Evolutionary conservation across 2,888 invertebrate genomes (phyloP).

Genomic region (Phyllotreta cruciferae): DNA sequence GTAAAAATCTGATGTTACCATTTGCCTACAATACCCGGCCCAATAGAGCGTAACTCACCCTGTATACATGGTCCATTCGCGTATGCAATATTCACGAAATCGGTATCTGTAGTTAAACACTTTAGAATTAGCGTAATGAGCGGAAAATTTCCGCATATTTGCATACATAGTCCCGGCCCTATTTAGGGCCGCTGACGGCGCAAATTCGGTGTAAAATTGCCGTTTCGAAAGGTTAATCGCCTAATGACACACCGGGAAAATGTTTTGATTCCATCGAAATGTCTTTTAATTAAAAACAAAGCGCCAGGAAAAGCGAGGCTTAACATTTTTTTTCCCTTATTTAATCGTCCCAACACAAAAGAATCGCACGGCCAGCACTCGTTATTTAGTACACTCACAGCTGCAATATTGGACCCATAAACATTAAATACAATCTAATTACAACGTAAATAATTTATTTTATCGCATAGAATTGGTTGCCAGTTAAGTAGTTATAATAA

Average conservation of each 20-base stretch:
- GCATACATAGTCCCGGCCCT: conserved; percentile 16
- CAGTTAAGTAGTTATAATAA: too few species aligned
- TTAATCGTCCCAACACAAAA: too few species aligned
- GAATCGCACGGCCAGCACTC: too few species aligned
- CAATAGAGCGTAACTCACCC: too few species aligned
- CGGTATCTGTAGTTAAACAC: not conserved
- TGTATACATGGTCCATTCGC: conserved; percentile 17
- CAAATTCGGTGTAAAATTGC: conserved; percentile 24
- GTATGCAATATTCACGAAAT: conserved; percentile 16
- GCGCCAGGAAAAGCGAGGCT: not conserved
- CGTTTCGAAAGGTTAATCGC: conserved; percentile 3
- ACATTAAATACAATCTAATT: too few species aligned
- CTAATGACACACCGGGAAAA: conserved; percentile 10
- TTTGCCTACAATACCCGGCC: too few species aligned
- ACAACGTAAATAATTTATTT: too few species aligned
- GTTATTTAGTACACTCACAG: too few species aligned
- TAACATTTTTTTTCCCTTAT: too few species aligned
- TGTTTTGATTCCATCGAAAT: conserved; percentile 10
- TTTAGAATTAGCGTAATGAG: conserved; percentile 25
- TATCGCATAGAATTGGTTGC: too few species aligned
- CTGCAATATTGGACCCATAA: too few species aligned
- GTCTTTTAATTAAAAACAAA: conserved; percentile 6
- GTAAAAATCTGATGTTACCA: too few species aligned
- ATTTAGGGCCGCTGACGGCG: conserved; percentile 17
- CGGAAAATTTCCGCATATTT: conserved; percentile 28